Evolutionary conservation across 2,113 vertebrate genomes (phyloP).

Genomic region (Megaptera novaeangliae): DNA sequence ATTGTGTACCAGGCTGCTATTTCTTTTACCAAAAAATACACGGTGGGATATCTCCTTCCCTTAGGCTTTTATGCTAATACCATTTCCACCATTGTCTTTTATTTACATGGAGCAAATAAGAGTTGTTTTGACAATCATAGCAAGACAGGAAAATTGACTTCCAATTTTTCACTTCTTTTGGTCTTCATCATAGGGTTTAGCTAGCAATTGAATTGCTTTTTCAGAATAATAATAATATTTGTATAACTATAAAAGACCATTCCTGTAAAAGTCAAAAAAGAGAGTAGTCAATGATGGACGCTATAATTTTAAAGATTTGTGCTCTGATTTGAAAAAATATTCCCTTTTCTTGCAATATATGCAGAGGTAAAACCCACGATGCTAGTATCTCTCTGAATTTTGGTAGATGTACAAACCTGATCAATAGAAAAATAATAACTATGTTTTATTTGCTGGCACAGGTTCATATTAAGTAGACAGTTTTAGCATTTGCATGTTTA

Average conservation of each 20-base stretch:
- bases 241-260: not conserved
- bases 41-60: not conserved
- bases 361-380: not conserved
- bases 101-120: not conserved
- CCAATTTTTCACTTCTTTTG: not conserved
- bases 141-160: conserved; percentile 1
- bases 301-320: not conserved
- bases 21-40: not conserved
- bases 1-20: not conserved
- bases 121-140: not conserved
- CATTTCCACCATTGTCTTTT: not conserved
- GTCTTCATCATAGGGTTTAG: not conserved
- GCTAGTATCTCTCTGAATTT: not conserved
- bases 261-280: not conserved
- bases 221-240: not conserved
- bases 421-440: not conserved
- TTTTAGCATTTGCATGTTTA: not conserved
- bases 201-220: not conserved
- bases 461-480: not conserved
- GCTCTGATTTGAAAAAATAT: not conserved
- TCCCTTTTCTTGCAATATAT: not conserved
- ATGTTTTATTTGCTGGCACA: not conserved
- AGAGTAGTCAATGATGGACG: not conserved
- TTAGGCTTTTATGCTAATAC: not conserved
- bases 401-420: not conserved